A percentile compares a stretch with the other conserved stretches of the same genome.
phyloP scores from a whole-genome alignment of 2,888 invertebrate genomes.

The Helobdella robusta region DNA sequence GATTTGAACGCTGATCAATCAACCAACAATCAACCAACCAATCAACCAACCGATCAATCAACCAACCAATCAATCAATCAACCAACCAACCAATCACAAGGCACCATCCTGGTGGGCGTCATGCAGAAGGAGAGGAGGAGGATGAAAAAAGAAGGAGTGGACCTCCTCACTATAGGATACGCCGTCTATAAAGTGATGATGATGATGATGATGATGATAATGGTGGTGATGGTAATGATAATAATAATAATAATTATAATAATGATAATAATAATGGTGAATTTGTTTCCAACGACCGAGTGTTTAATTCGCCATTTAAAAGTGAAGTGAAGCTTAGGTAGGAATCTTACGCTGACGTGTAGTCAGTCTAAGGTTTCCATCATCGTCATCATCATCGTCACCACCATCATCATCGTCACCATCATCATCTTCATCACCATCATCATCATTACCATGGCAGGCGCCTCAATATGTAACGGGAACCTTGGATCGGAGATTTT shows the following conservation, averaged over 20 bases:
- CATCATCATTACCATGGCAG: constrained; percentile 22
- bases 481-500: constrained; percentile 31
- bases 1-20: no score
- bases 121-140: constrained; percentile 96
- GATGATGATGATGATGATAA: neutral
- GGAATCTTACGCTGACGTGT: no score
- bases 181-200: constrained; percentile 70
- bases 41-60: no score
- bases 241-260: neutral
- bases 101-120: constrained; percentile 84
- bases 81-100: no score
- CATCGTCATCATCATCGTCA: neutral
- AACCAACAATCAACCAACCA: no score
- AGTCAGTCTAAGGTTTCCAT: no score
- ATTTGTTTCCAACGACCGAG: neutral
- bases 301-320: no score
- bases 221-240: neutral
- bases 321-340: no score
- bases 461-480: constrained; percentile 26
- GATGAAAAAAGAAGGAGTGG: constrained; percentile 73
- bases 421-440: neutral
- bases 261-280: neutral
- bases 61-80: no score
- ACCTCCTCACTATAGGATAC: constrained; percentile 89
- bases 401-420: neutral